Base-by-base conservation (phyloP, 2,797 vertebrate species). In the Echeneis naucrates region DNA sequence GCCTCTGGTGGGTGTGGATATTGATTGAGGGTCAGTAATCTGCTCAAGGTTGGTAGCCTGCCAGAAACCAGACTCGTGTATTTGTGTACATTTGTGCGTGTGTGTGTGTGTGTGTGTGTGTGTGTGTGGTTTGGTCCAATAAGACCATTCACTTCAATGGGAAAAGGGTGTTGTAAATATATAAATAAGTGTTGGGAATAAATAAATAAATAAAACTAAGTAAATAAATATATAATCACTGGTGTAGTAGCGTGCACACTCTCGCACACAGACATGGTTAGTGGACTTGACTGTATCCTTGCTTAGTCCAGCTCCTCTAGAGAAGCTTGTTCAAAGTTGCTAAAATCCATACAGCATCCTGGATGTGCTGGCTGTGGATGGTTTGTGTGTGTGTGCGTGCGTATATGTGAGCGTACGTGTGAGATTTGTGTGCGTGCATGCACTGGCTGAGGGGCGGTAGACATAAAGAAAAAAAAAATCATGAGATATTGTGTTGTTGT, bases 21-120 rank as follows among this genome's bases (percentile, higher is more conserved):
- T 96, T 95, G 95, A 96, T 96, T 84, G 89, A 90, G 87, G 94
- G 92, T 96, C 95, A 95, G 93, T 95, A 96, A 95, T 96, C 94
- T 95, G 93, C 94, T 94, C 92, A 81, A 92, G 94, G 95, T 94
- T 96, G 93, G 94, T 94, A 95, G 94, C 92, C 93, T 94, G 94
- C 94, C 94, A 95, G 82, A 81, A 91, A 78, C 78, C 44, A 77
- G 68, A 59, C 47, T 45, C 59, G 57, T 61, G 26, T 79, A 33
- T 69, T 47, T 63, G 26, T 48, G 51, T 70, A 32, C 33, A 11
- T 71, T 47, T 50, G 63, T 50, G 40, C 47, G 45, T 59, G 57
- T 61, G 26, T 79, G 33, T 69, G 47, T 63, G 26, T 48, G 51
- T 70, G 32, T 33, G 11, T 71, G 47, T 50, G 63, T 50, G 40